Conservation (phyloP, 2,888 invertebrate genomes). For the Dolichomitus sp. region DNA sequence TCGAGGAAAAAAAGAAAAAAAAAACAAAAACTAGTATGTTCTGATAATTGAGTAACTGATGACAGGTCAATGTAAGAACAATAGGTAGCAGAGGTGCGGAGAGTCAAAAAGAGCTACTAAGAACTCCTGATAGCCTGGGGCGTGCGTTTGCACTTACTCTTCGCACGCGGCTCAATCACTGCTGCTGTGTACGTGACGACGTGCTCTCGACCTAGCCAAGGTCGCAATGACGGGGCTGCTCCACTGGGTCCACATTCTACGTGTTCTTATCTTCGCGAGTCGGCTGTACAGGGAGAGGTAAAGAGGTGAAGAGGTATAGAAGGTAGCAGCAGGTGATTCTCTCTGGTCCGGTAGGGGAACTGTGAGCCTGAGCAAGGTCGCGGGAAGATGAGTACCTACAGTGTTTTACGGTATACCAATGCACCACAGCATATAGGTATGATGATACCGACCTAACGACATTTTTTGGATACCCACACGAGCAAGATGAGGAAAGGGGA, state of each 20-base stretch:
- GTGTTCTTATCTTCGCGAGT: slow-evolving; percentile 80
- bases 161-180: slow-evolving; percentile 82
- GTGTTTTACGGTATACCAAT: slow-evolving; percentile 43
- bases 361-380: slow-evolving; percentile 63
- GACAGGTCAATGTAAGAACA: slow-evolving; percentile 16
- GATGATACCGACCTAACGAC: slow-evolving; percentile 80
- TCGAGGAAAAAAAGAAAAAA: slow-evolving; percentile 19
- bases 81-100: slow-evolving; percentile 31
- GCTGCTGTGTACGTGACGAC: slow-evolving; percentile 78
- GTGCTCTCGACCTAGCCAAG: slow-evolving; percentile 85
- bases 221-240: slow-evolving; percentile 76
- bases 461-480: slow-evolving; percentile 78
- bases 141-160: slow-evolving; percentile 35
- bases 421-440: slow-evolving; percentile 63
- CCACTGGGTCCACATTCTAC: slow-evolving; percentile 81
- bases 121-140: slow-evolving; percentile 26
- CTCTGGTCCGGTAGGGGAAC: slow-evolving; percentile 72
- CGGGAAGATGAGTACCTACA: slow-evolving; percentile 32
- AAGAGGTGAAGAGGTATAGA: slow-evolving; percentile 36
- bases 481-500: slow-evolving; percentile 53
- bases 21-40: not conserved
- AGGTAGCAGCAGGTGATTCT: slow-evolving; percentile 75
- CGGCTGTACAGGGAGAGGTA: slow-evolving; percentile 26
- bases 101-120: slow-evolving; percentile 27
- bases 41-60: slow-evolving; percentile 38